These are phyloP conservation scores for Agraylea sexmaculata DNA, from an alignment of 1,140 invertebrate species.

Conservation along the genomic window DNA sequence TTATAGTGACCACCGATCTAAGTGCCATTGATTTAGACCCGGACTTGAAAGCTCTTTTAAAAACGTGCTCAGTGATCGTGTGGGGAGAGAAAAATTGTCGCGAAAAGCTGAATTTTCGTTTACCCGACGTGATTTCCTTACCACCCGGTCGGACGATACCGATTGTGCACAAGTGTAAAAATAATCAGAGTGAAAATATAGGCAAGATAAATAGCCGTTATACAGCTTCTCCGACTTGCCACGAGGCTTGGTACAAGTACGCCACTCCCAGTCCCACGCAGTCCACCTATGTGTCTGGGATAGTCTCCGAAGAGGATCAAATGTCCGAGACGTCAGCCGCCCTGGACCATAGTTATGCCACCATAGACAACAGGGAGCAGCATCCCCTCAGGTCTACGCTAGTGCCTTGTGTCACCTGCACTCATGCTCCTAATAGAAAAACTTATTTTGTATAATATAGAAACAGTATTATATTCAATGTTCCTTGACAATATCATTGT, in stretches of 20 bases:
- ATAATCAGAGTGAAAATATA: constrained; percentile 34
- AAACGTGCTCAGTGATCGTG: constrained; percentile 71
- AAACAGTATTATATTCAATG: too few species aligned
- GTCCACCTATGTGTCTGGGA: constrained; percentile 38
- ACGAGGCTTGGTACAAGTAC: constrained; percentile 41
- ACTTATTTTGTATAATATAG: too few species aligned
- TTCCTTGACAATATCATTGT: too few species aligned
- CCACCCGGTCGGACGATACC: constrained; percentile 36
- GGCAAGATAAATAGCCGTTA: constrained; percentile 37
- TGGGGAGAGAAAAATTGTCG: constrained; percentile 81
- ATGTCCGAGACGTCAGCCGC: constrained; percentile 36
- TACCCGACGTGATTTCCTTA: constrained; percentile 58
- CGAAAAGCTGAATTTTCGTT: constrained; percentile 79
- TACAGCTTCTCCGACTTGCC: constrained; percentile 36
- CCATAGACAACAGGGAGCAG: constrained; percentile 39
- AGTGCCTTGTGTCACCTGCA: too few species aligned
- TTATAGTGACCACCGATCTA: constrained; percentile 49
- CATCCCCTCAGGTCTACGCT: constrained; percentile 34
- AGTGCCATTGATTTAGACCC: constrained; percentile 63
- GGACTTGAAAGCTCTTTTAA: constrained; percentile 68
- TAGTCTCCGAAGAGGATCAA: constrained; percentile 39
- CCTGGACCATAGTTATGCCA: constrained; percentile 39
- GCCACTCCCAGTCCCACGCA: constrained; percentile 40
- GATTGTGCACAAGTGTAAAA: constrained; percentile 21
- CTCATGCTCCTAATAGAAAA: too few species aligned